Conservation (phyloP, 2,113 vertebrate genomes). For the Perognathus longimembris region DNA sequence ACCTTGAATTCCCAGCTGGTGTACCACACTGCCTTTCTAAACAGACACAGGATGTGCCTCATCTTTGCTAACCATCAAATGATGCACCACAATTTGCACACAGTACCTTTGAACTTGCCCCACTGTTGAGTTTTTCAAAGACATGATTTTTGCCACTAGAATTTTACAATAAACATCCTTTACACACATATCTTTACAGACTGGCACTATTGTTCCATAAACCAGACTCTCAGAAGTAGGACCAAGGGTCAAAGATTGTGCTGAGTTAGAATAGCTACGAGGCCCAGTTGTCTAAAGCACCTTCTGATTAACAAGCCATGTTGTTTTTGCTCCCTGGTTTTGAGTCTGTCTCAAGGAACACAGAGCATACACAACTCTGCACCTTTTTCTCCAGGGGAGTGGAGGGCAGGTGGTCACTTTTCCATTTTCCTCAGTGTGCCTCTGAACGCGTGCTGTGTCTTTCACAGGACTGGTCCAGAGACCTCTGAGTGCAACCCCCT, state of each 20-base stretch:
- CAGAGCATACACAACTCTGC: background rate
- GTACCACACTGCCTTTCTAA: background rate
- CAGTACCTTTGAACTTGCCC: background rate
- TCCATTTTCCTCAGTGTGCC: background rate
- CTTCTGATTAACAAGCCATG: background rate
- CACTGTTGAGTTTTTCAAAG: background rate
- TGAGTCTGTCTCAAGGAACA: background rate
- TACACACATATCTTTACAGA: background rate
- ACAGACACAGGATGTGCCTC: background rate
- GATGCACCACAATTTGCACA: background rate
- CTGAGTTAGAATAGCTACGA: background rate
- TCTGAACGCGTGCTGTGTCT: background rate
- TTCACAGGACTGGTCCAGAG: background rate
- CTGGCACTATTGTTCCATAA: background rate
- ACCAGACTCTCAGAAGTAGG: constrained; percentile 6
- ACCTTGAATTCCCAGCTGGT: background rate
- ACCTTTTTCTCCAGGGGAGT: background rate
- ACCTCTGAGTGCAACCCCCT: background rate
- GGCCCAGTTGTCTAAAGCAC: background rate
- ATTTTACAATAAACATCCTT: constrained; percentile 33
- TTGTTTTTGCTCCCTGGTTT: constrained; percentile 10
- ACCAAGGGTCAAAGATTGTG: background rate
- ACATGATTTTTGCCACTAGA: background rate
- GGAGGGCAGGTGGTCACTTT: background rate
- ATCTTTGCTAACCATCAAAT: background rate